Conservation (phyloP, 2,113 vertebrate genomes). For the Entelurus aequoreus region DNA sequence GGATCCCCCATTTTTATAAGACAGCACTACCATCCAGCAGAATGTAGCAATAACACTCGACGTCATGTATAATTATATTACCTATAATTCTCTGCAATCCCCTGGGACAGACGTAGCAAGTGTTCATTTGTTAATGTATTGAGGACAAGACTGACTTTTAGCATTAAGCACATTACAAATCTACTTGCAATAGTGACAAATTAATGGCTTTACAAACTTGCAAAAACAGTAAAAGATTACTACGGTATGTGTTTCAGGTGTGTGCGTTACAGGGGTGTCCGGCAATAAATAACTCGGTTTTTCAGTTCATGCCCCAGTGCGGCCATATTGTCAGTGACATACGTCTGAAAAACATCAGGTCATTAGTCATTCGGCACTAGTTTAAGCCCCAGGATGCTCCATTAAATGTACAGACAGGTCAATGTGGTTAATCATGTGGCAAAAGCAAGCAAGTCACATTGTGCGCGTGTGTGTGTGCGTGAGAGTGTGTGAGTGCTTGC, state of each 20-base stretch:
- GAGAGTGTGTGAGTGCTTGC: neutral
- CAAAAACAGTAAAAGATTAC: conserved; percentile 31
- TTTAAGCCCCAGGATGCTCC: conserved; percentile 21
- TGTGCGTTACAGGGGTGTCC: conserved; percentile 20
- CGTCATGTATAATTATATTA: conserved; percentile 52
- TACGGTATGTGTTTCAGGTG: conserved; percentile 29
- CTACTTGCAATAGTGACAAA: conserved; percentile 22
- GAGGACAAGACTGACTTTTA: conserved; percentile 41
- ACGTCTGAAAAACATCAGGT: conserved; percentile 37
- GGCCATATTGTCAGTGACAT: conserved; percentile 23
- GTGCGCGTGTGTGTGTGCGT: conserved; percentile 1
- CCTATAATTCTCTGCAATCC: conserved; percentile 33
- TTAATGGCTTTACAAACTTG: conserved; percentile 6
- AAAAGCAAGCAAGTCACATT: conserved; percentile 4
- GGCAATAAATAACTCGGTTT: conserved; percentile 35
- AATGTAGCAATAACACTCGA: conserved; percentile 50
- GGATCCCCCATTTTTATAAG: conserved; percentile 51
- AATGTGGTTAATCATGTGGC: conserved; percentile 27
- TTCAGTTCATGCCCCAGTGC: conserved; percentile 20
- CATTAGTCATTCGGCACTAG: conserved; percentile 44
- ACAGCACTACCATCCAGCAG: conserved; percentile 51
- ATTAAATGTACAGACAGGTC: conserved; percentile 37
- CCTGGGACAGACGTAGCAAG: conserved; percentile 32
- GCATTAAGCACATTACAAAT: conserved; percentile 33
- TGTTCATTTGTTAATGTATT: conserved; percentile 46